A percentile compares a stretch with the other conserved stretches of the same genome.
Conservation (phyloP, 2,888 invertebrate species). For the Eucera pruinosa region DNA sequence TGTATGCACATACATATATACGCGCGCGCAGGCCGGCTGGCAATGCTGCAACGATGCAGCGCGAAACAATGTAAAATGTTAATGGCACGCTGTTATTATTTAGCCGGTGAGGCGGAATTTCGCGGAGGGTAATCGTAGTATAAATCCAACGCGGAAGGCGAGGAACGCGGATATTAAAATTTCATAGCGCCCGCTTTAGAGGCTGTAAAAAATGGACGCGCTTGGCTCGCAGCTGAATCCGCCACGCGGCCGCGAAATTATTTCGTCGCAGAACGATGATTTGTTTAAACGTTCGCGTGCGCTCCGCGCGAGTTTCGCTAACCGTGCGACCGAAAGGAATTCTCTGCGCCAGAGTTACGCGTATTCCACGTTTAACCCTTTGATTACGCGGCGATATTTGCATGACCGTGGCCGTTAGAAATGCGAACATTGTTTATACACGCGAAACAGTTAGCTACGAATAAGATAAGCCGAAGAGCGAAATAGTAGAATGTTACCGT, state of each 20-base stretch:
- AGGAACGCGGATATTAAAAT: conserved; percentile 58
- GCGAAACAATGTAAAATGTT: conserved; percentile 41
- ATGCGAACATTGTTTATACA: no score
- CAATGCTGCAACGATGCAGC: background rate
- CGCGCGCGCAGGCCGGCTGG: background rate
- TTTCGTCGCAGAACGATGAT: conserved; percentile 67
- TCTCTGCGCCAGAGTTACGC: no score
- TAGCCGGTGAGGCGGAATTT: conserved; percentile 26
- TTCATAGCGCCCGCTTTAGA: conserved; percentile 48
- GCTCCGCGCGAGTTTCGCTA: conserved; percentile 15
- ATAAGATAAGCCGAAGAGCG: no score
- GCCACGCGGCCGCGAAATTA: conserved; percentile 43
- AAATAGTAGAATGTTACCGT: no score
- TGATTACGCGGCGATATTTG: no score
- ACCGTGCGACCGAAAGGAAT: no score
- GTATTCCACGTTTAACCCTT: no score
- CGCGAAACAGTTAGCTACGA: no score
- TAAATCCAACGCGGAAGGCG: conserved; percentile 50
- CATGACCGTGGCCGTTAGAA: no score
- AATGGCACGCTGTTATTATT: conserved; percentile 47
- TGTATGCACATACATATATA: no score
- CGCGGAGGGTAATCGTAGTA: conserved; percentile 44
- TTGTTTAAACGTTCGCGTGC: conserved; percentile 64
- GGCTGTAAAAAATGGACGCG: conserved; percentile 48
- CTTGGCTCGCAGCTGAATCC: conserved; percentile 52